Base-by-base conservation (phyloP, 2,797 vertebrate species). In the Channa striata region DNA sequence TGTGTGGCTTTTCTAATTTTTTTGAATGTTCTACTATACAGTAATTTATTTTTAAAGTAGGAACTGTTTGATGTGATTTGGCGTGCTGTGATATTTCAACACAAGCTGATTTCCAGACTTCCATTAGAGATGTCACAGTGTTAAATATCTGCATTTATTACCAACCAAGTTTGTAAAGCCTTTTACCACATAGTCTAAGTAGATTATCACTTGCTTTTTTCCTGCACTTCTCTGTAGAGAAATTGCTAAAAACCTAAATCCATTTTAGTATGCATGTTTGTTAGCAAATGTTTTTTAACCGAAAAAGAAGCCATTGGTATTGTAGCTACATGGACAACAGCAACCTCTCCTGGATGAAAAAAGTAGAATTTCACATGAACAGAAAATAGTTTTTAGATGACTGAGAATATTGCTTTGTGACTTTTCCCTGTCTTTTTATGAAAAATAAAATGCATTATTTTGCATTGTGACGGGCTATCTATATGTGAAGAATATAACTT, bases 41-140 rank as follows among this genome's bases (percentile, higher is more conserved):
- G 77, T 91, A 82, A 92, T 85, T 91, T 91, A 91, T 92, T 92
- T 91, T 88, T 91, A 90, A 90, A 92, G 89, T 92, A 92, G 89
- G 69, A 83, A 87, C 68, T 42, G 62, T 89, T 78, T 85, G 21
- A 68, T 89, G 87, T 90, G 79, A 89, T 82, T 91, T 86, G 75
- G 87, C 83, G 84, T 93, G 79, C 74, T 89, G 82, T 88, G 86
- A 86, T 84, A 82, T 90, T 88, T 86, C 76, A 81, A 81, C 78
- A 86, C 71, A 50, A 87, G 78, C 81, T 78, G 70, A 30, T 85
- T 83, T 82, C 40, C 79, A 85, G 74, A 84, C 81, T 88, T 84
- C 71, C 72, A 83, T 67, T 81, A 78, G 64, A 87, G 54, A 82
- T 72, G 82, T 87, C 85, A 86, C 78, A 17, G 47, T 79, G 72